Evolutionary conservation across 2,797 vertebrate species (phyloP), one percentile per base, ranked within the genome.

Genomic region (Urosaurus nigricauda): DNA sequence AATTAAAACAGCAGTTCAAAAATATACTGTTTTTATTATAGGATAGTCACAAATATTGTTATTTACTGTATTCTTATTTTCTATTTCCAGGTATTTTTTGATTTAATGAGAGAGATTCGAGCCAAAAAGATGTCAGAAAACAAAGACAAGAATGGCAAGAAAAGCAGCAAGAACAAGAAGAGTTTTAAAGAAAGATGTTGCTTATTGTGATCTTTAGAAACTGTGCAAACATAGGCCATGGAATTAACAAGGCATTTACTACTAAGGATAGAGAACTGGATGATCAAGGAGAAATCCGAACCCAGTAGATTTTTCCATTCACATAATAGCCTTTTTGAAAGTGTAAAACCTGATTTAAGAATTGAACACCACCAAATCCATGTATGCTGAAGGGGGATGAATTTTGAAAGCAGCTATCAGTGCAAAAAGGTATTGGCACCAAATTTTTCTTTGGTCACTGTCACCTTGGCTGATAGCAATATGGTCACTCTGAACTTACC

Each of bases 101-200:
- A 99, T 94, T 97, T 99, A 85, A 99, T 99, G 99, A 96, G 98
- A 91, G 98, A 99, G 96, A 98, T 99, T 83, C 97, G 98, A 86
- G 97, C 98, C 90, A 99, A 99, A 97, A 99, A 99, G 94, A 97
- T 99, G 98, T 97, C 98, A 0, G 98, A 99, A 96, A 99, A 98
- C 96, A 99, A 98, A 95, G 98, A 98, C 95, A 99, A 98, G 90
- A 99, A 99, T 78, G 97, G 98, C 87, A 99, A 99, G 90, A 98
- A 98, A 92, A 98, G 98, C 63, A 97, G 98, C 92, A 98, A 98
- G 96, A 99, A 97, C 95, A 99, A 99, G 97, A 99, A 98, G 92
- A 98, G 98, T 95, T 98, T 99, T 96, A 98, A 97, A 96, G 98
- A 99, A 94, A 97, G 98, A 92, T 99, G 99, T 94, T 99, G 99